phyloP scores from a whole-genome alignment of 2,888 invertebrate species.

The Rotaria sp. region DNA sequence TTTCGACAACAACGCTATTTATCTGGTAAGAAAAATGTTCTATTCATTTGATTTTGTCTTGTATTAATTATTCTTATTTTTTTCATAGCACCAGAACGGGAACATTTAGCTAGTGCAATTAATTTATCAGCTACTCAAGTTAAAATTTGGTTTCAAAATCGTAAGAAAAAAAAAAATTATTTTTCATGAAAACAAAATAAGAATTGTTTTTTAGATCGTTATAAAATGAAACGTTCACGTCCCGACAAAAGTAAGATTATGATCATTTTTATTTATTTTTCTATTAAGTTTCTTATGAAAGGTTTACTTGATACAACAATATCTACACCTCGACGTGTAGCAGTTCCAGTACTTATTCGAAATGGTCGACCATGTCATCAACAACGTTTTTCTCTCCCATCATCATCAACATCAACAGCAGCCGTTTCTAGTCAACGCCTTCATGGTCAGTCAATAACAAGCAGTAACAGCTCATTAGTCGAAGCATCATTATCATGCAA shows the following conservation, averaged over 20 bases:
- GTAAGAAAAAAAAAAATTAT: neutral
- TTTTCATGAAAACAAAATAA: too few species aligned
- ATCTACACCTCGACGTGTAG: neutral
- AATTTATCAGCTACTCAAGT: conserved; percentile 38
- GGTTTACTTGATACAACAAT: neutral
- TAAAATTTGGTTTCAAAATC: conserved; percentile 41
- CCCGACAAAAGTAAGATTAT: conserved; percentile 10
- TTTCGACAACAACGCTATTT: conserved; percentile 37
- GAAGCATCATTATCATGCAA: neutral
- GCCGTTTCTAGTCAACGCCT: neutral
- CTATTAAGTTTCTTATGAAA: neutral
- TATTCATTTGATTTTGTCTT: too few species aligned
- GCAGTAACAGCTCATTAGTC: conserved; percentile 6
- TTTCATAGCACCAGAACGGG: conserved; percentile 34
- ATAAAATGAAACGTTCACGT: conserved; percentile 40
- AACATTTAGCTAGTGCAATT: conserved; percentile 35
- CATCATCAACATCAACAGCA: neutral
- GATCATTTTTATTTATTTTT: neutral
- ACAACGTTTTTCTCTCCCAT: neutral
- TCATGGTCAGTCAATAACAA: neutral
- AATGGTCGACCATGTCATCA: conserved; percentile 7
- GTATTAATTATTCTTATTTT: neutral
- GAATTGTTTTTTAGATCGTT: neutral
- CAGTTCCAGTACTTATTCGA: conserved; percentile 12
- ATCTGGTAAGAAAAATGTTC: neutral